Evolutionary conservation across 2,888 invertebrate genomes (phyloP), one percentile per base, ranked within the genome.

Genomic region (Diabrotica balteata): DNA sequence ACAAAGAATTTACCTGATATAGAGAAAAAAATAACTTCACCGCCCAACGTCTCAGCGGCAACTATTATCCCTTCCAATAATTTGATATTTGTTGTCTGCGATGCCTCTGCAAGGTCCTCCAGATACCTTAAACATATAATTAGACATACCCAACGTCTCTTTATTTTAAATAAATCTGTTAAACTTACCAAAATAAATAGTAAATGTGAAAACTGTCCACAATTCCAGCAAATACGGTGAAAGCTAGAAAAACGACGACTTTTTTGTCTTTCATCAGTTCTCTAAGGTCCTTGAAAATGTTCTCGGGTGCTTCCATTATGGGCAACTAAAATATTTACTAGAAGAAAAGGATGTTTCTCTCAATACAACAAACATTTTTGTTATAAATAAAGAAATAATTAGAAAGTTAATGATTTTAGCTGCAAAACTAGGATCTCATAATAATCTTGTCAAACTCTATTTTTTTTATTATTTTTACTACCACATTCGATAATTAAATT

Each of bases 121-220:
- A 94, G 78, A 77, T 92, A 93, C 93, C 91, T 91, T 70, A 64
- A 51, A 47, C 3, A 55, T 45, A 17, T 17, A 11, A 59, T 64
- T 32, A 52, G 10, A 10, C n/a, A 44, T 7, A 10, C 17, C 32
- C 8, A 50, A 9, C 50, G 9, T 60, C 17, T 32, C 8, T 17
- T 49, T 0, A n/a, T 49, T n/a, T 2, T 0, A 43, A 10, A n/a
- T 4, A 22, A 0, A 57, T 53, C 44, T 1, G 55, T 32, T 10
- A 6, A 11, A 81, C 86, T 86, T 78, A 90, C 92, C 94, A 94
- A 80, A 94, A 93, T 85, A 93, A 87, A 76, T 92, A 94, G 77
- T 93, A 94, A 11, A 93, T 90, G 61, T 94, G 89, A 81, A 93
- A 93, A 59, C 93, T 91, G 76, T 94, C 94, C 44, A 93, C 86